Percentiles rank a stretch among this genome's conserved stretches.
phyloP scores from a whole-genome alignment of 2,888 invertebrate species.

The Hipparchia sbordonii region DNA sequence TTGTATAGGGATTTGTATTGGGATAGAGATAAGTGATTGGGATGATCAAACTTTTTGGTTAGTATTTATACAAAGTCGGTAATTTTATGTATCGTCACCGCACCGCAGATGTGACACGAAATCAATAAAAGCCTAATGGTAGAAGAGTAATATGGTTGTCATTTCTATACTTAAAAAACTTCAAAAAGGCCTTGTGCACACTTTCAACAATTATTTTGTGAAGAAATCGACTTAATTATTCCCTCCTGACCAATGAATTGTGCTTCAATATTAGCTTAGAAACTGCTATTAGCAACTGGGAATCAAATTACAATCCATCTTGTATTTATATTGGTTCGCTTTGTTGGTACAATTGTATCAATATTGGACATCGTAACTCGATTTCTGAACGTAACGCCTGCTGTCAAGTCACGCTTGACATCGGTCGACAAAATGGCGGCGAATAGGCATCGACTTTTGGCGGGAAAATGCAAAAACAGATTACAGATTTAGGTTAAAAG shows the following conservation, averaged over 20 bases:
- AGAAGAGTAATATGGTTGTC: too few relatives aligned
- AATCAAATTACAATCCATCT: constrained; percentile 59
- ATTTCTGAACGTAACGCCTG: constrained; percentile 61
- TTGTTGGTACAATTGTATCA: constrained; percentile 75
- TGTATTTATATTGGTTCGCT: constrained; percentile 62
- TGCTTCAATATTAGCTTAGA: constrained; percentile 47
- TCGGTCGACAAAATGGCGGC: constrained; percentile 54
- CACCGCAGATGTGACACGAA: too few relatives aligned
- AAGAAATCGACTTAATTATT: constrained; percentile 35
- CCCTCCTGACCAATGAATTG: constrained; percentile 42
- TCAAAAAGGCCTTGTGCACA: constrained; percentile 4
- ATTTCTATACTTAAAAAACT: background rate
- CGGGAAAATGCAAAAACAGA: constrained; percentile 17
- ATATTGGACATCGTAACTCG: constrained; percentile 75
- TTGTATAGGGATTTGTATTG: too few relatives aligned
- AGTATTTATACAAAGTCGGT: too few relatives aligned
- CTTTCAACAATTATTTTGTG: constrained; percentile 28
- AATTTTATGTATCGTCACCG: too few relatives aligned
- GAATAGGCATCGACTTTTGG: constrained; percentile 38
- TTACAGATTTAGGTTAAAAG: constrained; percentile 6
- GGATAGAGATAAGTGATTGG: too few relatives aligned
- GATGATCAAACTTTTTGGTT: too few relatives aligned
- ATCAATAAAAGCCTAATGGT: too few relatives aligned
- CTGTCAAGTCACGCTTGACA: constrained; percentile 55
- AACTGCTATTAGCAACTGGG: constrained; percentile 52